A percentile compares a stretch with the other conserved stretches of the same genome.
Conservation (phyloP, 2,888 invertebrate species). For the Synanthedon formicaeformis region DNA sequence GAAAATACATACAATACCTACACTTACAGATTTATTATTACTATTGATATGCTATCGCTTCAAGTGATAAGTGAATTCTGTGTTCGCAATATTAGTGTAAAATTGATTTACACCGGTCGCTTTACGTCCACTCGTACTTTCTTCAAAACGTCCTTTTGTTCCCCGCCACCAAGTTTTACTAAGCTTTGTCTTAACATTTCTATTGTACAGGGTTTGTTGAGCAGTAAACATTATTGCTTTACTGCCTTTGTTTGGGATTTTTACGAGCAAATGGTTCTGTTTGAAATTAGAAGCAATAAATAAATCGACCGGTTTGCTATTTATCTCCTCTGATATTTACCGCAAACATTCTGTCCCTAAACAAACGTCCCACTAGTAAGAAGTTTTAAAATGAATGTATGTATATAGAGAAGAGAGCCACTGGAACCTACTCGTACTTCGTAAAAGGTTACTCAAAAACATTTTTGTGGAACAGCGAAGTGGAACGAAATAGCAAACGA, state of each 20-base stretch:
- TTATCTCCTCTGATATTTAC: too few relatives aligned
- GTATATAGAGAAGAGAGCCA: too few relatives aligned
- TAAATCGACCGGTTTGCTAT: background rate
- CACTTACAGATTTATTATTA: too few relatives aligned
- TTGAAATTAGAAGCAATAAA: background rate
- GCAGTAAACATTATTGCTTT: conserved; percentile 54
- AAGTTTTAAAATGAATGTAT: too few relatives aligned
- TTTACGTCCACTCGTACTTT: conserved; percentile 24
- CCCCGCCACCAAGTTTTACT: conserved; percentile 44
- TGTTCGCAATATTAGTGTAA: conserved; percentile 35
- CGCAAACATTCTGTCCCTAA: too few relatives aligned
- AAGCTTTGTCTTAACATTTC: conserved; percentile 53
- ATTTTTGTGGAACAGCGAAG: too few relatives aligned
- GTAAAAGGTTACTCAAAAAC: too few relatives aligned
- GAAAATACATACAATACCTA: too few relatives aligned
- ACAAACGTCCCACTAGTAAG: too few relatives aligned
- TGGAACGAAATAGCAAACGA: too few relatives aligned
- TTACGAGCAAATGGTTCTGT: background rate
- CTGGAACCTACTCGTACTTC: too few relatives aligned
- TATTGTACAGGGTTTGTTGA: conserved; percentile 38
- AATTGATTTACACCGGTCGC: conserved; percentile 43
- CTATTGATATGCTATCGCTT: background rate
- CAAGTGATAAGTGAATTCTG: conserved; percentile 1
- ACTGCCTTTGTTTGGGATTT: conserved; percentile 36
- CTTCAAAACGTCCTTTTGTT: conserved; percentile 57